Evolutionary conservation across 2,797 vertebrate genomes (phyloP), one percentile per base, ranked within the genome.

Genomic region (Hybognathus amarus): DNA sequence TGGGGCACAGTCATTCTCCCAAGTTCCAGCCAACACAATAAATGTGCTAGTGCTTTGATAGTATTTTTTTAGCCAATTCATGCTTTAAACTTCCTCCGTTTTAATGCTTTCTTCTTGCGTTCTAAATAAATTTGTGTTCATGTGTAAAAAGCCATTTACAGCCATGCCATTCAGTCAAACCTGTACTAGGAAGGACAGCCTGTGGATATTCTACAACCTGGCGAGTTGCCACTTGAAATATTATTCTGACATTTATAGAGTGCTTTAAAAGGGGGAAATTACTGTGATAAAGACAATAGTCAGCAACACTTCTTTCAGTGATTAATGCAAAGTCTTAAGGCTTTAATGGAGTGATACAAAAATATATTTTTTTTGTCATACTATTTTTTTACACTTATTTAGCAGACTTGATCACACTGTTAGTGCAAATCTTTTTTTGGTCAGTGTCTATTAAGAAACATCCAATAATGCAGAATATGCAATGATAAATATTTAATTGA

Each of bases 171-270:
- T 82, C 64, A 79, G 63, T 56, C n/a, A 82, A 38, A 56, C 71
- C 12, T 82, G 71, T 82, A 56, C 11, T 82, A 67, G 67, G 61
- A 67, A 76, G 24, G 47, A 33, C 63, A 27, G 63, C 61, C 63
- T 68, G 63, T 76, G 36, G 71, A 82, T 47, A 82, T 66, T 82
- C 77, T 76, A 13, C 73, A 80, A 75, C 80, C 38, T 69, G 66
- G 63, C 86, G 82, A 85, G 83, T 85, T 83, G 45, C 24, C 68
- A 82, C 83, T 75, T 87, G 83, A 87, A 82, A 69, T 50, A 38
- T 83, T 74, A 73, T 81, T 76, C 82, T 75, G 70, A 73, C 74
- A 59, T 64, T 56, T 84, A 59, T n/a, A 45, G 61, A 63, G 50
- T 22, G 40, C 74, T 82, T 64, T 83, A 24, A 80, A 71, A 73